Evolutionary conservation across 1,140 invertebrate genomes (phyloP), one percentile per base, ranked within the genome.

Genomic region (Drosophila setifemur): DNA sequence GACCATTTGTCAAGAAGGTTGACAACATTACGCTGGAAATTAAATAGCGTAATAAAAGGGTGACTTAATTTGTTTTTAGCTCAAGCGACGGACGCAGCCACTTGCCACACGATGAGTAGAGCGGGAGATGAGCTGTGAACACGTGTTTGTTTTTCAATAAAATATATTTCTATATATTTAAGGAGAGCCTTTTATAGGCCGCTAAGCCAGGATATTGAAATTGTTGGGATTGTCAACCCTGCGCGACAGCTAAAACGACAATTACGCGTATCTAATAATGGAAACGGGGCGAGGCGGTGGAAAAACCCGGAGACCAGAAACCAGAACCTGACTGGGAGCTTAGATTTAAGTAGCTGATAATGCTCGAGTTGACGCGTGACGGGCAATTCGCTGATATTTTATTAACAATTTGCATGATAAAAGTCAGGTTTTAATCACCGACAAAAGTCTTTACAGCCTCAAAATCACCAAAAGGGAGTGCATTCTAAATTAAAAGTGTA

Each of bases 1-100:
- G 55, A 63, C 57, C 28, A 73, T 73, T 72, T 72, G 68, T 72
- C 68, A 72, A 61, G 39, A 52, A 52, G 63, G 45, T 63, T 74
- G 72, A 68, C 73, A 76, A 76, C 57, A 78, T 69, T 68, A 68
- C 69, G 54, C 55, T 61, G 68, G 42, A 72, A 72, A 79, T 79
- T 77, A 79, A 79, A 79, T 77, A 69, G 61, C 69, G 69, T 55
- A 64, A 60, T 73, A 71, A 73, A 79, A 79, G 75, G 75, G 75
- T 79, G 73, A 77, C 73, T 79, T 79, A 63, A 79, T 79, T 79
- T 79, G 63, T 77, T 79, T 79, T 58, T 72, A 2, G 11, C 40
- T 19, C n/a, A 3, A 60, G 9, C 19, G 23, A 21, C 14, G 14
- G 7, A 48, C 23, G 26, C 12, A 16, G 25, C 40, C 60, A 64